Percentiles rank a stretch among this genome's conserved stretches.
These are phyloP conservation scores for Drosophila micromelanica DNA, from an alignment of 1,140 invertebrate species.

Conservation along the genomic window DNA sequence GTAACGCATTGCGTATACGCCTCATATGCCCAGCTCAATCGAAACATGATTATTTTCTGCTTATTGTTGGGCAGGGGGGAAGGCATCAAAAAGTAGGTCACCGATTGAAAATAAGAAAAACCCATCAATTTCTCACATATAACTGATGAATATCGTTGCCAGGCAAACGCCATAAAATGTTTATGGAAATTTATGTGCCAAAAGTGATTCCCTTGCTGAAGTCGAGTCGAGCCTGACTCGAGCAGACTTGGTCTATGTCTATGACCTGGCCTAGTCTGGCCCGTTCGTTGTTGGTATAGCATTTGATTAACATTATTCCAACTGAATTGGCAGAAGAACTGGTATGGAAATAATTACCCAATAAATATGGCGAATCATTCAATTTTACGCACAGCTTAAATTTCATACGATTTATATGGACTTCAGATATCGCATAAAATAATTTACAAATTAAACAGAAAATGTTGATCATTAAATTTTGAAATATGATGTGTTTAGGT, in stretches of 20 bases:
- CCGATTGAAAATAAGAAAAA: slow-evolving; percentile 51
- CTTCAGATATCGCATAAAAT: neutral
- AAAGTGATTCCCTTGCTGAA: slow-evolving; percentile 36
- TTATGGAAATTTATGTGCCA: slow-evolving; percentile 45
- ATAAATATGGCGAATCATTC: slow-evolving; percentile 16
- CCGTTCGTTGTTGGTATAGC: neutral
- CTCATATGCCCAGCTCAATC: slow-evolving; percentile 19
- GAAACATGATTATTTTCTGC: slow-evolving; percentile 26
- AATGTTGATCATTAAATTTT: no score
- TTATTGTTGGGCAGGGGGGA: no score
- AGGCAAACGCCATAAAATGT: slow-evolving; percentile 32
- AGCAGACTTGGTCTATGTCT: neutral
- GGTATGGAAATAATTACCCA: slow-evolving; percentile 42
- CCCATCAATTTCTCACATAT: slow-evolving; percentile 56
- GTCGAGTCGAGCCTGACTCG: slow-evolving; percentile 3
- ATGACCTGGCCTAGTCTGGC: neutral
- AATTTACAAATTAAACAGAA: no score
- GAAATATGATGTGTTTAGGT: no score
- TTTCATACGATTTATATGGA: neutral
- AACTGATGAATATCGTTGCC: slow-evolving; percentile 59
- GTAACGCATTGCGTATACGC: slow-evolving; percentile 32
- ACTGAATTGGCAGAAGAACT: slow-evolving; percentile 40
- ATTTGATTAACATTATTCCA: slow-evolving; percentile 52
- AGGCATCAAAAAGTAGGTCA: slow-evolving; percentile 72
- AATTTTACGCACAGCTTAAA: neutral